Conservation (phyloP, 2,113 vertebrate species). For the Carettochelys insculpta region DNA sequence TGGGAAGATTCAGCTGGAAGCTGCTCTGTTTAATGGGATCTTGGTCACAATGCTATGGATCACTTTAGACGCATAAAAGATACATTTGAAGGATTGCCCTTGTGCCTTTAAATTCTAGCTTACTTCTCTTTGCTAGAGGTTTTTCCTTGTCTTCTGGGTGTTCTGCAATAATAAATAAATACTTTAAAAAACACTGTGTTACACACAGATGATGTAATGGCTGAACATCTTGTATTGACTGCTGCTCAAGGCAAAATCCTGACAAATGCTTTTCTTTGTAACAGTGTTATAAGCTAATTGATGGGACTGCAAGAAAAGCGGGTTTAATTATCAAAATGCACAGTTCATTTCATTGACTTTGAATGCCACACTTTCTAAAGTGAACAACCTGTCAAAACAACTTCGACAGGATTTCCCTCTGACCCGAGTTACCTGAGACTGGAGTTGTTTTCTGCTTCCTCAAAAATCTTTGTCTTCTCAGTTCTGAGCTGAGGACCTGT, state of each 20-base stretch:
- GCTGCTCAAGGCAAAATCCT: slow-evolving; percentile 40
- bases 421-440: background rate
- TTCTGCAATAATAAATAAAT: background rate
- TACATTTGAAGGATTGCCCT: slow-evolving; percentile 48
- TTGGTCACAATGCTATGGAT: slow-evolving; percentile 51
- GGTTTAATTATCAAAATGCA: slow-evolving; percentile 25
- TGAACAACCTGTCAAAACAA: background rate
- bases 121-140: slow-evolving; percentile 26
- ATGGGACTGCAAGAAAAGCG: slow-evolving; percentile 25
- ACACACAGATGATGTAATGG: background rate
- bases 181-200: background rate
- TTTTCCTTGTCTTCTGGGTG: slow-evolving; percentile 6
- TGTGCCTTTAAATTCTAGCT: slow-evolving; percentile 46
- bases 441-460: background rate
- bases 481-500: background rate
- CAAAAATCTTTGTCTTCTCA: background rate
- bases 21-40: slow-evolving; percentile 65
- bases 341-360: slow-evolving; percentile 38
- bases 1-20: slow-evolving; percentile 58
- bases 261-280: slow-evolving; percentile 17
- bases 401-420: background rate
- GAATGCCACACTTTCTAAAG: background rate
- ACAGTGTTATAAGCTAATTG: slow-evolving; percentile 45
- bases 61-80: slow-evolving; percentile 57
- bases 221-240: background rate